Base-by-base conservation (phyloP, 1,140 invertebrate genomes). In the Melipona quadrifasciata region DNA sequence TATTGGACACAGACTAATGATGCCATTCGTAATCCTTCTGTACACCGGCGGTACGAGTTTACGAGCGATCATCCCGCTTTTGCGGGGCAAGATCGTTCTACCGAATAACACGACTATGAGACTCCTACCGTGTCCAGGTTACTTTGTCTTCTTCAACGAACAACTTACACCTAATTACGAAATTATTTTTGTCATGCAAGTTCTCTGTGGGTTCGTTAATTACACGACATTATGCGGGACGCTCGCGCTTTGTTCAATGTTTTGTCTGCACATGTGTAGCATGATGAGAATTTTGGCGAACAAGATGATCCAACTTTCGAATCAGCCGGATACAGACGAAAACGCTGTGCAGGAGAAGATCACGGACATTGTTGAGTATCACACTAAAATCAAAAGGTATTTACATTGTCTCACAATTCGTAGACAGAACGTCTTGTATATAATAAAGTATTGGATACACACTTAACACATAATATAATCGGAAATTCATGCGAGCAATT, bases 211-310 rank as follows among this genome's bases (percentile, higher is more conserved):
- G 2, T n/a, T 90, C 0, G 2, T 88, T 12, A 82, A 67, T 17
- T 89, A 87, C 27, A 82, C 88, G 1, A 31, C 85, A 17, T 58
- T 65, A 0, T 71, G 70, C 1, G 82, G 78, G 1, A 65, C 51
- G 19, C 84, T 77, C n/a, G 80, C 86, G 5, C 24, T 90, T 12
- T 85, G 84, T 0, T 78, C 85, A 0, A 57, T 78, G 24, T 61
- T 91, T 10, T 74, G 89, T 5, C 79, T 82, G 34, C 90, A 91
- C 17, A 70, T 79, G 58, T 87, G 86, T 47, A 82, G 87, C 17
- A 77, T 90, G 47, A 8, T 86, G 53, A 55, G 70, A 5, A 81
- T 91, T 5, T 27, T 90, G 17, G 80, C 75, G 2, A 72, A 34
- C 17, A 90, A 80, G 17, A 34, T 91, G 19, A 55, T 84, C 17